Conservation (phyloP, 2,888 invertebrate genomes). For the Conops quadrifasciatus region DNA sequence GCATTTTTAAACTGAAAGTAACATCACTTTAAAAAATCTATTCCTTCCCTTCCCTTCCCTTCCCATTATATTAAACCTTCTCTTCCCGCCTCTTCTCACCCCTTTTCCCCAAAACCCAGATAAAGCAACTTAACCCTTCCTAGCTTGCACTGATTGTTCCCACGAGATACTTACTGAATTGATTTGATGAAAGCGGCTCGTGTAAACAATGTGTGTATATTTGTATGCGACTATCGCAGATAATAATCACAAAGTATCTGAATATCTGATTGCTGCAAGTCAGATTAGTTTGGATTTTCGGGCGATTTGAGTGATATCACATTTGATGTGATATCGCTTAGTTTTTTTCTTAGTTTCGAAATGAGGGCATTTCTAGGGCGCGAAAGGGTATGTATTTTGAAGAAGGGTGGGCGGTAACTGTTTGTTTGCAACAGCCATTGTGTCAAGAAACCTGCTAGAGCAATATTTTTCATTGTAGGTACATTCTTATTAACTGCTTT, state of each 20-base stretch:
- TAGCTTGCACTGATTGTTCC: constrained; percentile 15
- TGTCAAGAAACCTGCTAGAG: no score
- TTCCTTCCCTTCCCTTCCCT: no score
- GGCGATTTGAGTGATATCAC: background rate
- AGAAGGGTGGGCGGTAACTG: no score
- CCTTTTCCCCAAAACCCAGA: background rate
- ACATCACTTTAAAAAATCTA: no score
- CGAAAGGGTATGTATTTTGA: background rate
- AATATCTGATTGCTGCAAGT: constrained; percentile 14
- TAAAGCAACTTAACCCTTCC: background rate
- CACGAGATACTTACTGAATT: constrained; percentile 6
- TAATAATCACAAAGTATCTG: constrained; percentile 1
- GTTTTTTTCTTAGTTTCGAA: no score
- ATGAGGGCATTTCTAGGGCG: background rate
- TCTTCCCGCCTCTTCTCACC: background rate
- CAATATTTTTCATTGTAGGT: no score
- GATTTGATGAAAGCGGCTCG: constrained; percentile 8
- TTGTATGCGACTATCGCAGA: constrained; percentile 26
- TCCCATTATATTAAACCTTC: no score
- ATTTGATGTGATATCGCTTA: background rate
- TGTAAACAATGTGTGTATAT: constrained; percentile 15
- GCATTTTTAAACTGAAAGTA: no score
- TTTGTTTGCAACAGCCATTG: no score
- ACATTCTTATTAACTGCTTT: no score
- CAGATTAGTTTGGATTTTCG: constrained; percentile 21